Percentiles rank a stretch among this genome's conserved stretches.
Conservation (phyloP, 2,797 vertebrate genomes). For the Pangasius larnaudii region DNA sequence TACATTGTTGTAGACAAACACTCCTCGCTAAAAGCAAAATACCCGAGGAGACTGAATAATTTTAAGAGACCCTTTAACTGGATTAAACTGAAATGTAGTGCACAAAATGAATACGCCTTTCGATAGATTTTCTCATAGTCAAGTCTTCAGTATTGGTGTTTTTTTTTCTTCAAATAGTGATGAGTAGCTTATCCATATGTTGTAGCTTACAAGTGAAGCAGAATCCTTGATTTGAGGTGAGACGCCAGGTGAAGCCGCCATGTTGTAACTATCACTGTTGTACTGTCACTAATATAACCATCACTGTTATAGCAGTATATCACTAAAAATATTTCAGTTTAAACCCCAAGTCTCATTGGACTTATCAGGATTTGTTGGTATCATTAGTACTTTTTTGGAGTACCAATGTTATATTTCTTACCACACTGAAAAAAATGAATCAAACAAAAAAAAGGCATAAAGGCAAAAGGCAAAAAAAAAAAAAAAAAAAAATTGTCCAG, state of each 20-base stretch:
- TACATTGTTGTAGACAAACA: slow-evolving; percentile 11
- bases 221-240: background rate
- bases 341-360: background rate
- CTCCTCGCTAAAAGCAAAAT: background rate
- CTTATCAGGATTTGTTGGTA: background rate
- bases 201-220: background rate
- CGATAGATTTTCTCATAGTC: background rate
- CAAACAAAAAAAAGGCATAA: too few relatives aligned
- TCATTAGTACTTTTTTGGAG: background rate
- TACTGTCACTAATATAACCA: too few relatives aligned
- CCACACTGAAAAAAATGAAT: too few relatives aligned
- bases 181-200: background rate
- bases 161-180: background rate
- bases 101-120: background rate
- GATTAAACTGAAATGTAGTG: background rate
- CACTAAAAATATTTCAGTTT: background rate
- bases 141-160: background rate
- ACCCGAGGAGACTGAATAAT: background rate
- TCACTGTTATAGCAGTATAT: background rate
- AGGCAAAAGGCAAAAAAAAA: too few relatives aligned
- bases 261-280: background rate
- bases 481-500: too few relatives aligned
- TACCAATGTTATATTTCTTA: too few relatives aligned
- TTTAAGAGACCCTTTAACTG: background rate
- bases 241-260: too few relatives aligned